Base-by-base conservation (phyloP, 2,797 vertebrate species). In the Picus viridis region DNA sequence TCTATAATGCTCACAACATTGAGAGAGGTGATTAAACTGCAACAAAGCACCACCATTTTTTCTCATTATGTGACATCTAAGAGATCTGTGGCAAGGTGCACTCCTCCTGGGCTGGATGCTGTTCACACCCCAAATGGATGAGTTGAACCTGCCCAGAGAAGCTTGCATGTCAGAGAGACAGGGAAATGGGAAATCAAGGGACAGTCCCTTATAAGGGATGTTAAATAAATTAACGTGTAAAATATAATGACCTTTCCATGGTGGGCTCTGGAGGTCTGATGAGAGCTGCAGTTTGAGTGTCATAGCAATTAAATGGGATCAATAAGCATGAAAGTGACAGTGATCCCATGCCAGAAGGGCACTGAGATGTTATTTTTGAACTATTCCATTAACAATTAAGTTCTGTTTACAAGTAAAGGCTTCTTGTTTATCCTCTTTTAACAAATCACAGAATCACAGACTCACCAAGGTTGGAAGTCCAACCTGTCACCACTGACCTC, bases 1-100 rank as follows among this genome's bases (percentile, higher is more conserved):
- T 6, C 47, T 94, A 81, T 62, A 89, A 56, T 41, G 34, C 17
- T 78, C n/a, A 36, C 12, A 83, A 69, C 85, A 94, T 41, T 75
- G 59, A 81, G 34, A 62, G 24, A 72, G 9, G 4, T n/a, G 39
- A 75, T 75, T 85, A 78, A 90, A 75, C 12, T 22, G 47, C 49
- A 88, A 62, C 17, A 53, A 68, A 75, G 20, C 10, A 59, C 8
- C 20, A 30, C 18, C 22, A 39, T 15, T 88, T 86, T 68, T 74
- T 56, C 61, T 84, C 22, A 9, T 12, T 47, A 0, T 2, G 16
- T 45, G 9, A 49, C 32, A 34, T 4, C 5, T 22, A 18, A 73
- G 43, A 92, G n/a, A 15, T 43, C 59, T 27, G 13, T 30, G 27
- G 15, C 0, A 8, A 76, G 74, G 13, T 63, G 22, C 7, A 15